phyloP scores from a whole-genome alignment of 2,797 vertebrate species.

The Cuculus canorus region DNA sequence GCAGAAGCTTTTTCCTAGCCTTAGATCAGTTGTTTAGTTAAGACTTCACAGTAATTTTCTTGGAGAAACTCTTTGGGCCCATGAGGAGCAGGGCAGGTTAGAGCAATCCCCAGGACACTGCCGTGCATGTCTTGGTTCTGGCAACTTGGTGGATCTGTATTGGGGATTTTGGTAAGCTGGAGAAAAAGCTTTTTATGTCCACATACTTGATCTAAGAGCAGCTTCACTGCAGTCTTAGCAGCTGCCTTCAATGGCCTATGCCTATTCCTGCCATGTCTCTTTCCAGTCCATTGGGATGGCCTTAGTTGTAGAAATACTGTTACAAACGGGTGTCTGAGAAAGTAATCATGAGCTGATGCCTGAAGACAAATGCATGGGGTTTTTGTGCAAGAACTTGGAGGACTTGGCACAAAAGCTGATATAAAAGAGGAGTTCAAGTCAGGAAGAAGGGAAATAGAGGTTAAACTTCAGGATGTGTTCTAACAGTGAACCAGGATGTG shows the following conservation, averaged over 20 bases:
- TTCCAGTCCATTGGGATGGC: not conserved
- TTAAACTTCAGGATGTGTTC: not conserved
- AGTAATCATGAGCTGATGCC: not conserved
- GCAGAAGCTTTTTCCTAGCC: not conserved
- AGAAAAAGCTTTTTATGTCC: not conserved
- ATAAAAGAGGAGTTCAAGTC: not conserved
- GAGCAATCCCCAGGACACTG: not conserved
- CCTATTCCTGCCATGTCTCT: not conserved
- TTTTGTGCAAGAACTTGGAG: not conserved
- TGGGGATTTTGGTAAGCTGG: not conserved
- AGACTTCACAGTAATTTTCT: not conserved
- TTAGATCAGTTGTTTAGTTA: not conserved
- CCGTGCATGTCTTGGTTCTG: not conserved
- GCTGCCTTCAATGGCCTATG: not conserved
- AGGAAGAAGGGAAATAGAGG: not conserved
- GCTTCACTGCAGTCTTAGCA: not conserved
- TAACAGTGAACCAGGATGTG: not conserved
- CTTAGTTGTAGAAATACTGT: not conserved
- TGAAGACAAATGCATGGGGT: not conserved
- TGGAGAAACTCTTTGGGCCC: not conserved
- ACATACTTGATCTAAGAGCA: not conserved
- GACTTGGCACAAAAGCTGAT: not conserved
- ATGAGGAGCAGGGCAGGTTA: not conserved
- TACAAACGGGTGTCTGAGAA: not conserved
- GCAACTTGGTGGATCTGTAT: not conserved